A percentile compares a stretch with the other conserved stretches of the same genome.
Conservation (phyloP, 2,888 invertebrate species). For the Sialis fuliginosa region DNA sequence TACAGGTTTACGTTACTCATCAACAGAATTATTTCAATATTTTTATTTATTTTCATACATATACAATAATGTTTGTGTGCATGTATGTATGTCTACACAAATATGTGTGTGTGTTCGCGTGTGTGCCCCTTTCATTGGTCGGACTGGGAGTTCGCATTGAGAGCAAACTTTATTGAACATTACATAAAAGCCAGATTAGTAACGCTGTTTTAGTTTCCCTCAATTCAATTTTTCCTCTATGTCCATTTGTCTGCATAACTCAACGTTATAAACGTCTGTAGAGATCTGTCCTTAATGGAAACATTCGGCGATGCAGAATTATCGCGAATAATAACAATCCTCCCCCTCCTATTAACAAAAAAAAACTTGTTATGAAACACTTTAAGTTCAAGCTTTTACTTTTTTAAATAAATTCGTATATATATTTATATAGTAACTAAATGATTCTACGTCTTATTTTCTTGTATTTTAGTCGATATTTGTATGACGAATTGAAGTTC, state of each 20-base stretch:
- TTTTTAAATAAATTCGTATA: no score
- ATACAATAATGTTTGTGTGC: not conserved
- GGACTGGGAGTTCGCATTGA: constrained; percentile 1
- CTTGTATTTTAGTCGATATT: no score
- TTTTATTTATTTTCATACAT: not conserved
- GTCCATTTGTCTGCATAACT: not conserved
- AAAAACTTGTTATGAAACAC: no score
- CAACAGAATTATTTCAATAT: not conserved
- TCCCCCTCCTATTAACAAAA: no score
- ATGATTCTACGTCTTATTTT: no score
- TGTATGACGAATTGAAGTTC: no score
- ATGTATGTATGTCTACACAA: not conserved
- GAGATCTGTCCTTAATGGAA: no score
- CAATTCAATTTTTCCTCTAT: not conserved
- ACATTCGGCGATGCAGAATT: no score
- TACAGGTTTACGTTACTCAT: not conserved
- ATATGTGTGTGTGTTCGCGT: not conserved
- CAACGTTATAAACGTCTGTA: no score
- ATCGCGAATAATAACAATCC: no score
- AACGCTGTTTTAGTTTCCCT: constrained; percentile 4
- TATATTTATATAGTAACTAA: no score
- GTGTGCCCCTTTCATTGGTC: not conserved
- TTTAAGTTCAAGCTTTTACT: no score
- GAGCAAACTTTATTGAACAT: constrained; percentile 5
- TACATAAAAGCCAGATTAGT: constrained; percentile 5